Conservation (phyloP, 1,140 invertebrate genomes). For the Andrena cerasifolii region DNA sequence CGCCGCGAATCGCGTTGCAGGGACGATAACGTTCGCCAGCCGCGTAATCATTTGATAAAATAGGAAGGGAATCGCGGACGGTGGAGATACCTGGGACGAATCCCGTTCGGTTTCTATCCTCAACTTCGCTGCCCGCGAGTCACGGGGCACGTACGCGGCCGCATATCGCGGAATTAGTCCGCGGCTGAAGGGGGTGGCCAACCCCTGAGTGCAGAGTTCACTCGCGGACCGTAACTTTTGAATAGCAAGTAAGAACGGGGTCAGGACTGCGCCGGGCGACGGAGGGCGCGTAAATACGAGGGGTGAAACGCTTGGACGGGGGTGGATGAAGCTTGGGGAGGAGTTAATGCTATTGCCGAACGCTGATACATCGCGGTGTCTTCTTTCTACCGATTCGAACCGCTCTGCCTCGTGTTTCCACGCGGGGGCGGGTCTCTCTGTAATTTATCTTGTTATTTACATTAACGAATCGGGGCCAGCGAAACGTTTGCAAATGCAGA, state of each 20-base stretch:
- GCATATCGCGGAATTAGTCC: slow-evolving; percentile 42
- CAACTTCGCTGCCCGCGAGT: slow-evolving; percentile 6
- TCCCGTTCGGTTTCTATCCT: background rate
- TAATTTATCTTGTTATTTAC: slow-evolving; percentile 42
- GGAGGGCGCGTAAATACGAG: background rate
- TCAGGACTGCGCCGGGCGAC: slow-evolving; percentile 22
- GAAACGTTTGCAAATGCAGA: slow-evolving; percentile 23
- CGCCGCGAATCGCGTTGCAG: too few relatives aligned
- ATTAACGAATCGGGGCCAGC: slow-evolving; percentile 28
- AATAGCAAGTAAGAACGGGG: slow-evolving; percentile 46
- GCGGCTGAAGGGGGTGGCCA: background rate
- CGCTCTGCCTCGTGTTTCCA: slow-evolving; percentile 5
- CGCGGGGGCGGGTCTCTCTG: background rate
- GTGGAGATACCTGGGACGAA: slow-evolving; percentile 4
- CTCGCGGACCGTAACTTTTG: slow-evolving; percentile 62
- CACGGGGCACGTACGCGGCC: slow-evolving; percentile 5
- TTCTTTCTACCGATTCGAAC: background rate
- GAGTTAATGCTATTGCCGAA: slow-evolving; percentile 25
- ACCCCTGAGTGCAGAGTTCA: slow-evolving; percentile 62
- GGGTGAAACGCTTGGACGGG: background rate
- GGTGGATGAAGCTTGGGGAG: background rate
- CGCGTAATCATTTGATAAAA: background rate
- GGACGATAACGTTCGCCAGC: background rate
- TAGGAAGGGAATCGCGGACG: background rate
- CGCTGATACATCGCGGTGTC: background rate